These are phyloP conservation scores for Ladona fulva DNA, from an alignment of 1,140 invertebrate genomes.

Conservation along the genomic window DNA sequence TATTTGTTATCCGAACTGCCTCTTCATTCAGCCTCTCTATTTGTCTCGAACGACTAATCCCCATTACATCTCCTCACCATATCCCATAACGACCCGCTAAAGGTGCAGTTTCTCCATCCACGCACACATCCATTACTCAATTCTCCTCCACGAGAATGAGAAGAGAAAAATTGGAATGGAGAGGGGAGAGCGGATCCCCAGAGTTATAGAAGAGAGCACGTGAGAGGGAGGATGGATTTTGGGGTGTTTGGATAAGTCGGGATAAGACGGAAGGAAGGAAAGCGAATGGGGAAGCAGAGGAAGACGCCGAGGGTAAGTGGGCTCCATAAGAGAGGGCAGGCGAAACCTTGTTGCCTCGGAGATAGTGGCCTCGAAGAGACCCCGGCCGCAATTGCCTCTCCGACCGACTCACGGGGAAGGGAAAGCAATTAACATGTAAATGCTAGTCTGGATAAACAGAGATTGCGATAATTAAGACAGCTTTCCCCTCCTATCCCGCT, in stretches of 20 bases:
- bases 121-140: too few relatives aligned
- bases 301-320: neutral
- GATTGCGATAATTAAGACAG: slow-evolving; percentile 17
- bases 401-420: neutral
- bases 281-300: neutral
- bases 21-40: neutral
- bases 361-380: neutral
- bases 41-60: neutral
- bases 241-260: neutral
- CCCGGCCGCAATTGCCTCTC: neutral
- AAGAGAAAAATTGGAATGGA: neutral
- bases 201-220: neutral
- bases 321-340: neutral
- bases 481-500: neutral
- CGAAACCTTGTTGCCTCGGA: neutral
- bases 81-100: too few relatives aligned
- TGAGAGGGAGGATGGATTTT: neutral
- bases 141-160: neutral
- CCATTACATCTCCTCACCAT: neutral
- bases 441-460: slow-evolving; percentile 17
- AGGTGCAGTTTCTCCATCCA: too few relatives aligned
- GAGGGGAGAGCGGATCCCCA: neutral
- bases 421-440: slow-evolving; percentile 17
- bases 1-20: too few relatives aligned
- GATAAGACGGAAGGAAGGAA: neutral